Evolutionary conservation across 2,888 invertebrate species (phyloP).

Genomic region (Mythimna impura): DNA sequence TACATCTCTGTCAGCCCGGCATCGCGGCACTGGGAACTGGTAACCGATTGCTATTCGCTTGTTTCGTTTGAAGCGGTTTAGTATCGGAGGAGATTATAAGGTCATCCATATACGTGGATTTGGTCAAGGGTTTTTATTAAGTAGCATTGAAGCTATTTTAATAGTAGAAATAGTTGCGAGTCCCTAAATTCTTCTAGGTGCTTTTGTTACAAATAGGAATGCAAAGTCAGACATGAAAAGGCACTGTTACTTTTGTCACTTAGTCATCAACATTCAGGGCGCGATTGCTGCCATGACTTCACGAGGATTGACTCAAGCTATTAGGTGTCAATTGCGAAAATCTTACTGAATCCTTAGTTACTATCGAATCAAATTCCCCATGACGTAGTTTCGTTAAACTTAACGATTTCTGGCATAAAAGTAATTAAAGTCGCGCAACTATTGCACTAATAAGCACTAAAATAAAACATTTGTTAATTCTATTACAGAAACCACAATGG

Average conservation of each 20-base stretch:
- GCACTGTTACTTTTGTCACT: constrained; percentile 20
- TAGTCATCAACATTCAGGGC: constrained; percentile 47
- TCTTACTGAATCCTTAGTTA: neutral
- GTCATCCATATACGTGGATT: constrained; percentile 2
- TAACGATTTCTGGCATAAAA: neutral
- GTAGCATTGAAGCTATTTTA: too few relatives aligned
- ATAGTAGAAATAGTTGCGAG: neutral
- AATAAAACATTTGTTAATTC: neutral
- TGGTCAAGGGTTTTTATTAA: neutral
- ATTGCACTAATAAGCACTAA: neutral
- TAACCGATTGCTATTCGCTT: constrained; percentile 61
- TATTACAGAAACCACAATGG: neutral
- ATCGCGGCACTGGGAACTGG: constrained; percentile 37
- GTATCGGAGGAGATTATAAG: constrained; percentile 17
- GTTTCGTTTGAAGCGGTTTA: constrained; percentile 50
- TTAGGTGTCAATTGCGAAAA: constrained; percentile 5
- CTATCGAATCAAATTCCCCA: too few relatives aligned
- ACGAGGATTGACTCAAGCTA: constrained; percentile 46
- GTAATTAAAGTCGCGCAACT: neutral
- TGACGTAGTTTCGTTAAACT: neutral
- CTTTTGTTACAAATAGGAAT: constrained; percentile 6
- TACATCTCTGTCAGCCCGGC: constrained; percentile 64
- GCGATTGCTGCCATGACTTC: constrained; percentile 25
- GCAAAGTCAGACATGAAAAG: neutral
- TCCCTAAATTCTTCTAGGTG: neutral